Base-by-base conservation (phyloP, 1,140 invertebrate species). In the Euglossa dilemma region DNA sequence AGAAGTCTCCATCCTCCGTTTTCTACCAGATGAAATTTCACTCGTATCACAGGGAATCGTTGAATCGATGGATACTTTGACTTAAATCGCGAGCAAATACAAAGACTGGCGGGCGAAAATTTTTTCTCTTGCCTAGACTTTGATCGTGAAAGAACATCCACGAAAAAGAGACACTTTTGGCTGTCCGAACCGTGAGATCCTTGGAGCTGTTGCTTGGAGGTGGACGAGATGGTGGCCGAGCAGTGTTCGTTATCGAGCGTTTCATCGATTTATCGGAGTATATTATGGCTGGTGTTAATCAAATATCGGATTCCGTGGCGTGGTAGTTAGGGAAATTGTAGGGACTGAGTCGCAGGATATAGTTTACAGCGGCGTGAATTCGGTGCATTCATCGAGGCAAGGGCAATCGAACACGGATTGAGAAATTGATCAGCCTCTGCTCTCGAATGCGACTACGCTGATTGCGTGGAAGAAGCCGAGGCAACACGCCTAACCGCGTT, bases 201-300 rank as follows among this genome's bases (percentile, higher is more conserved):
- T 36, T 36, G 1, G 36, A 36, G 36, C 36, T 36, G 36, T 36
- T n/a, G n/a, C 36, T 36, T 1, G 1, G 36, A 9, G 20, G 56
- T 57, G 56, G 6, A 54, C 20, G 11, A 20, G 20, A 47, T 47
- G 56, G 12, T n/a, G 16, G 23, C 12, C 56, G 45, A 67, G 79
- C 73, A 59, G 67, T 76, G 72, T 78, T 80, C 57, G 57, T 59
- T 79, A 87, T 78, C 71, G 79, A 80, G 70, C 50, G 36, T 64
- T 80, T 80, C 70, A 64, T 16, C 50, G 69, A 73, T 80, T 72
- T 47, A n/a, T 16, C 50, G 50, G 20, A 28, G 47, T 20, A 43
- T 63, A 25, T 80, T 59, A 71, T 57, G 28, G 23, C 14, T 23
- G 28, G 20, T 50, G 71, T 74, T 81, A 69, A 82, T 82, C 80